A percentile compares a stretch with the other conserved stretches of the same genome.
Conservation (phyloP, 2,113 vertebrate species). For the Dasyurus viverrinus region DNA sequence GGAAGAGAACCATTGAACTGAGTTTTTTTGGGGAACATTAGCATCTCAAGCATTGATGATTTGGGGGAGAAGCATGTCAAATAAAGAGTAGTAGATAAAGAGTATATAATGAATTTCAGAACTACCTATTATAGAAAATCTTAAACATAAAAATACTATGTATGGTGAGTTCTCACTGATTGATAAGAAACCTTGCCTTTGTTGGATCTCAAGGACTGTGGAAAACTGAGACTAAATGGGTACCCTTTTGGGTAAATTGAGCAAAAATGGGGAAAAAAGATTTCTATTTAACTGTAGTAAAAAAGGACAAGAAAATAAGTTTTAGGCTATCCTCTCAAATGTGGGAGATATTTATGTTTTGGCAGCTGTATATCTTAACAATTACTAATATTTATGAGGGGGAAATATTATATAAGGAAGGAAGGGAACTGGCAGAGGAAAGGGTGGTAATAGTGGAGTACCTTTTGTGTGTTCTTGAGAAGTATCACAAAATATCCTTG, state of each 20-base stretch:
- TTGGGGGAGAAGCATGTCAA: background rate
- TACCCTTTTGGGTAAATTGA: background rate
- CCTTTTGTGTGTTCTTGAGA: background rate
- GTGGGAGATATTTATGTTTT: background rate
- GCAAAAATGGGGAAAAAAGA: background rate
- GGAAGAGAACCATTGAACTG: too few relatives aligned
- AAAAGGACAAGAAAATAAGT: background rate
- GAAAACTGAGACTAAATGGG: background rate
- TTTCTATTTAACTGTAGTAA: background rate
- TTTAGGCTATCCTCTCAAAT: background rate
- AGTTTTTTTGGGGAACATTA: background rate
- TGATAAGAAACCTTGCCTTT: background rate
- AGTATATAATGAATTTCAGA: background rate
- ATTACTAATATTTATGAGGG: background rate
- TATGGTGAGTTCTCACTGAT: background rate
- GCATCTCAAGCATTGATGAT: background rate
- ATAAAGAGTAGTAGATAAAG: background rate
- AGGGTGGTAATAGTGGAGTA: too few relatives aligned
- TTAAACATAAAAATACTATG: background rate
- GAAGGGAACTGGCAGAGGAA: too few relatives aligned
- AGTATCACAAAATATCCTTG: background rate
- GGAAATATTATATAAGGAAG: too few relatives aligned
- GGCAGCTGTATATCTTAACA: background rate
- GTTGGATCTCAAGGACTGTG: background rate
- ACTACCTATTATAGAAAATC: background rate